Evolutionary conservation across 1,140 invertebrate species (phyloP).

Genomic region (Saxidomus purpurata): DNA sequence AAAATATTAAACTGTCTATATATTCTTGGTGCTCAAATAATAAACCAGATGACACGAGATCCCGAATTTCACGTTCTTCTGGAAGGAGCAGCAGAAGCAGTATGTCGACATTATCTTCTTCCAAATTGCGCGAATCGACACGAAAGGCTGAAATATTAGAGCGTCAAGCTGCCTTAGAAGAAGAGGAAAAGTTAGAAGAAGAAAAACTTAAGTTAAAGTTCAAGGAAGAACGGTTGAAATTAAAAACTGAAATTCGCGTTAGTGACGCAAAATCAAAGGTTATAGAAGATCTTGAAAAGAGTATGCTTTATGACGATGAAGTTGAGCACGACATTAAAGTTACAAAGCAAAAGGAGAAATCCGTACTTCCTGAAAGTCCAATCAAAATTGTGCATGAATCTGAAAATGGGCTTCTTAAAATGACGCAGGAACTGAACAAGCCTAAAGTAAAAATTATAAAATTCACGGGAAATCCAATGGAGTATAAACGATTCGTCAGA

Average conservation of each 20-base stretch:
- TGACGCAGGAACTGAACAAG: slow-evolving; percentile 7
- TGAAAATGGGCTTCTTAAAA: slow-evolving; percentile 1
- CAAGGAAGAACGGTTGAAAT: too few relatives aligned
- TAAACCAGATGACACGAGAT: neutral
- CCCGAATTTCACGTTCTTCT: neutral
- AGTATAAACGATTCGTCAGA: slow-evolving; percentile 3
- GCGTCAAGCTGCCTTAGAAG: neutral
- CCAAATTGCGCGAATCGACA: neutral
- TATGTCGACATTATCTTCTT: neutral
- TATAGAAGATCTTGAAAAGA: slow-evolving; percentile 40
- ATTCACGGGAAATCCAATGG: neutral
- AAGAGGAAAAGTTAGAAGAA: neutral
- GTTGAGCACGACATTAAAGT: neutral
- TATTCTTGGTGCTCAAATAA: neutral
- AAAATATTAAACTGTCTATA: neutral
- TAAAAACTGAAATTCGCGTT: slow-evolving; percentile 4
- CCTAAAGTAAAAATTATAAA: neutral
- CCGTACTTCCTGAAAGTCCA: neutral
- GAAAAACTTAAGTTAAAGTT: slow-evolving; percentile 6
- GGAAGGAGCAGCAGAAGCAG: neutral
- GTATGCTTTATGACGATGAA: neutral
- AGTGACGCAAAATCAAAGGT: slow-evolving; percentile 47
- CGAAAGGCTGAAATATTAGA: neutral
- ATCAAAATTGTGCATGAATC: neutral
- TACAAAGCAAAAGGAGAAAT: slow-evolving; percentile 3